Evolutionary conservation across 1,140 invertebrate genomes (phyloP).

Genomic region (Drosophila repleta): DNA sequence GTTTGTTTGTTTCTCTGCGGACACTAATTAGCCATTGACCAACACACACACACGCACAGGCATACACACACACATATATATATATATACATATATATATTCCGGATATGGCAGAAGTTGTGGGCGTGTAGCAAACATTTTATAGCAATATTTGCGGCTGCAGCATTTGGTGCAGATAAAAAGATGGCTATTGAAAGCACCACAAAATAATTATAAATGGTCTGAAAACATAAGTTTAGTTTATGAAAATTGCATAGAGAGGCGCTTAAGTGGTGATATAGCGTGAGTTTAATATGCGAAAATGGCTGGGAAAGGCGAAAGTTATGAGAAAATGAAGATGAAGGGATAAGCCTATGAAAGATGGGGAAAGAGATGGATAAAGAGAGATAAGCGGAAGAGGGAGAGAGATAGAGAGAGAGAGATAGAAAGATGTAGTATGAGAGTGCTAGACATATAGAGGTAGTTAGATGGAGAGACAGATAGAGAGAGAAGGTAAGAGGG

Average conservation of each 20-base stretch:
- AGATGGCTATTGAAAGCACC: not conserved
- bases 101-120: not conserved
- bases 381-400: no score
- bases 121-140: constrained; percentile 22
- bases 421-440: no score
- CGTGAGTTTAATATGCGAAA: no score
- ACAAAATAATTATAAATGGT: not conserved
- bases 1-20: no score
- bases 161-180: constrained; percentile 1
- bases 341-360: no score
- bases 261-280: not conserved
- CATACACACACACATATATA: not conserved
- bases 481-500: not conserved
- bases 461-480: not conserved
- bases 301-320: no score
- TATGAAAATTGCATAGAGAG: constrained; percentile 1
- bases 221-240: not conserved
- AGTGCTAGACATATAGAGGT: no score
- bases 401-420: no score
- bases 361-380: no score
- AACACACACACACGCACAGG: constrained; percentile 13
- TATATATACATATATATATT: not conserved
- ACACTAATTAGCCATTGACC: constrained; percentile 43
- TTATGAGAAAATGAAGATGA: no score
- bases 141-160: constrained; percentile 17